These are phyloP conservation scores for Poliocrania exsul DNA, from an alignment of 2,797 vertebrate species.

Conservation along the genomic window DNA sequence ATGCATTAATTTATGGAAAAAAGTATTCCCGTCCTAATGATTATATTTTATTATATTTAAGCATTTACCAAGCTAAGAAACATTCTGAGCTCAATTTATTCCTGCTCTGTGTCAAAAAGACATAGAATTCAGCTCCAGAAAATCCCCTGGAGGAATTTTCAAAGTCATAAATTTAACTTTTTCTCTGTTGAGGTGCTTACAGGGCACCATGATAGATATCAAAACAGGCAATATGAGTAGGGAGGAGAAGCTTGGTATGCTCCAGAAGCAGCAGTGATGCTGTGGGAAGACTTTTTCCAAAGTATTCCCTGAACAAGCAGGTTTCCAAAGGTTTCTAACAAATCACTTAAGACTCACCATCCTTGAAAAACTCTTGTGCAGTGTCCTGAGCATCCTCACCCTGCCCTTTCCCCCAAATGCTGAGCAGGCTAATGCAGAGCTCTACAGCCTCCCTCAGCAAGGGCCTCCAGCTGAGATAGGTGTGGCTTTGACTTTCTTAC, in stretches of 20 bases:
- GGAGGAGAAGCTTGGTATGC: background rate
- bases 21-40: slow-evolving; percentile 32
- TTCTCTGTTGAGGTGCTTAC: slow-evolving; percentile 34
- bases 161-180: slow-evolving; percentile 44
- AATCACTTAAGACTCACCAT: background rate
- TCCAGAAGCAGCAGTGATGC: background rate
- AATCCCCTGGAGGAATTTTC: slow-evolving; percentile 34
- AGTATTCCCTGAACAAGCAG: background rate
- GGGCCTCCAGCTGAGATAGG: background rate
- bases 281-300: background rate
- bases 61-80: slow-evolving; percentile 47
- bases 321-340: background rate
- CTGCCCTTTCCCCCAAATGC: background rate
- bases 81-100: slow-evolving; percentile 38
- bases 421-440: background rate
- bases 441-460: background rate
- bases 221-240: background rate
- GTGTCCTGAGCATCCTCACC: background rate
- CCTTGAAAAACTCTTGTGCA: background rate
- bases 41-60: slow-evolving; percentile 59
- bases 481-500: background rate
- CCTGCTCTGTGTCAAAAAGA: slow-evolving; percentile 52
- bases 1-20: slow-evolving; percentile 55
- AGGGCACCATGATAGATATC: background rate
- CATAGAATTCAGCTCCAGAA: slow-evolving; percentile 36